Conservation (phyloP, 2,113 vertebrate genomes). For the Oreochromis niloticus region DNA sequence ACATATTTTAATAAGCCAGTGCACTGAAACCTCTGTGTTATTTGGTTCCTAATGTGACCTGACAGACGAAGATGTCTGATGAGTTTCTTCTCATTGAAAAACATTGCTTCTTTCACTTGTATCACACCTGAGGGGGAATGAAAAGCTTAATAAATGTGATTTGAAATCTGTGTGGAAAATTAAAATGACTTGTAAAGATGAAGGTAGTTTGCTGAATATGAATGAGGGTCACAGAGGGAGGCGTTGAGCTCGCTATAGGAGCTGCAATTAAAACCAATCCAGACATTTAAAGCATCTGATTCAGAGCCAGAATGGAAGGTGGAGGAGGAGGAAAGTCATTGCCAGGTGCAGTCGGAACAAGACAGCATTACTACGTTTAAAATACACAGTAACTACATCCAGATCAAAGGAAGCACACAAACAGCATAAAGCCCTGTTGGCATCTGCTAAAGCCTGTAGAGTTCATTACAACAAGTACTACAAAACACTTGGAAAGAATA, state of each 20-base stretch:
- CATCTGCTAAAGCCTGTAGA: background rate
- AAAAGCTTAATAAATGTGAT: background rate
- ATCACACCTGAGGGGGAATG: background rate
- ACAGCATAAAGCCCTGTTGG: background rate
- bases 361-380: background rate
- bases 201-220: background rate
- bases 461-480: background rate
- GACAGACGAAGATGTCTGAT: background rate
- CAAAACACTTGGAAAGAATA: background rate
- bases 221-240: background rate
- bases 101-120: background rate
- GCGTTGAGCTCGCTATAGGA: background rate
- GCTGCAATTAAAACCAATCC: conserved; percentile 2
- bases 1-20: background rate
- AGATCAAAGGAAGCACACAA: background rate
- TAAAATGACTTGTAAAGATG: background rate
- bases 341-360: background rate
- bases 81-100: background rate
- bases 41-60: background rate
- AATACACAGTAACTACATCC: background rate
- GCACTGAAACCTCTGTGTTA: background rate
- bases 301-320: background rate
- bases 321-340: background rate
- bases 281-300: background rate
- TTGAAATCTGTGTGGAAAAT: conserved; percentile 1